phyloP scores from a whole-genome alignment of 2,888 invertebrate genomes.

The Tridacna gigas region DNA sequence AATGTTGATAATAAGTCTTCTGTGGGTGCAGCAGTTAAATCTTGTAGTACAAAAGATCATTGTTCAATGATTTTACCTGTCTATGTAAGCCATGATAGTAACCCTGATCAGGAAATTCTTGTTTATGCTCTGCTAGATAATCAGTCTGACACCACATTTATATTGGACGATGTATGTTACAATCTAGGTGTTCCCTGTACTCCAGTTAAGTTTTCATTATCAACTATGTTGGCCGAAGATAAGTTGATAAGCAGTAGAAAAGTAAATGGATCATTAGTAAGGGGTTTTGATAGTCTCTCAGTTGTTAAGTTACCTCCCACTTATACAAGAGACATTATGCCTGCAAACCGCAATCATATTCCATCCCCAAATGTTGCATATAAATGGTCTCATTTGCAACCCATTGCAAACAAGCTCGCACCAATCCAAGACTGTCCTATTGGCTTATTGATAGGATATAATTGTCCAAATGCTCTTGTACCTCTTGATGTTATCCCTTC shows the following conservation, averaged over 20 bases:
- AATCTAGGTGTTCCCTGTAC: constrained; percentile 32
- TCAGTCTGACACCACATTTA: constrained; percentile 63
- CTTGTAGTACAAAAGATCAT: not conserved
- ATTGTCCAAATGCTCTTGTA: constrained; percentile 54
- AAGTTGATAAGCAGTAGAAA: constrained; percentile 24
- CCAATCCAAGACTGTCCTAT: constrained; percentile 55
- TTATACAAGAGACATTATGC: constrained; percentile 50
- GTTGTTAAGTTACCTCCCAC: constrained; percentile 18
- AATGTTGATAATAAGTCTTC: not conserved
- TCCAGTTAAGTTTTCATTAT: constrained; percentile 41
- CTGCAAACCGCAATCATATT: constrained; percentile 42
- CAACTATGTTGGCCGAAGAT: constrained; percentile 54
- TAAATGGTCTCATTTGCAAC: constrained; percentile 59
- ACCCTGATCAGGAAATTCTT: constrained; percentile 47
- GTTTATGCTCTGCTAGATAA: constrained; percentile 67
- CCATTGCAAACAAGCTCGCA: constrained; percentile 47
- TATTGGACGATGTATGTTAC: constrained; percentile 43
- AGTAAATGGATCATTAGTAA: constrained; percentile 35
- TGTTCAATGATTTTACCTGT: constrained; percentile 54
- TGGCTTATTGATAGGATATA: constrained; percentile 54
- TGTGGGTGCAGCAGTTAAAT: not conserved
- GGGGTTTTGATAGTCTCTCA: constrained; percentile 29
- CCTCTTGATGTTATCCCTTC: constrained; percentile 45
- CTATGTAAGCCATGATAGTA: constrained; percentile 40
- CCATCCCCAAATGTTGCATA: constrained; percentile 40